Evolutionary conservation across 2,797 vertebrate species (phyloP).

Genomic region (Anguilla megastoma): DNA sequence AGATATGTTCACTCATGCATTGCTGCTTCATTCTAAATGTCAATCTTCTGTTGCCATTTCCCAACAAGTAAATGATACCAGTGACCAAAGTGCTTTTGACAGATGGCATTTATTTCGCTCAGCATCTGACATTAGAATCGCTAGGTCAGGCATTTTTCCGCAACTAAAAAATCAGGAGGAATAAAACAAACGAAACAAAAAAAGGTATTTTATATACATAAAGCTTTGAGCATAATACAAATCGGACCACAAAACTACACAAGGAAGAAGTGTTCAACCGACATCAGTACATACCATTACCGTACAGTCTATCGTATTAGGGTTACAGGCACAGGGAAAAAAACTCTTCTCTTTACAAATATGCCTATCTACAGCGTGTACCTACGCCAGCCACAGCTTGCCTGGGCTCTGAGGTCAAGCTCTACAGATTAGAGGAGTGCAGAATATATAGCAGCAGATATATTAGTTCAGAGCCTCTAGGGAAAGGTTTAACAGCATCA

Average conservation of each 20-base stretch:
- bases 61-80: background rate
- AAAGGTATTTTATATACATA: conserved; percentile 56
- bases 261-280: conserved; percentile 30
- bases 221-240: conserved; percentile 48
- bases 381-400: conserved; percentile 61
- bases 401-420: conserved; percentile 34
- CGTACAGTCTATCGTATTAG: conserved; percentile 60
- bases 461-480: conserved; percentile 70
- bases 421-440: conserved; percentile 28
- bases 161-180: conserved; percentile 53
- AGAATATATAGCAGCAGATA: conserved; percentile 72
- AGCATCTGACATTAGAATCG: conserved; percentile 72
- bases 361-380: conserved; percentile 74
- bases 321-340: conserved; percentile 73
- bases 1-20: background rate
- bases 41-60: background rate
- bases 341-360: conserved; percentile 69
- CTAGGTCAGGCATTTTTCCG: conserved; percentile 58
- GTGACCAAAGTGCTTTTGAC: conserved; percentile 62
- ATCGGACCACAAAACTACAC: conserved; percentile 42
- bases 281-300: conserved; percentile 59
- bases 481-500: conserved; percentile 56
- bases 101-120: conserved; percentile 73
- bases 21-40: background rate
- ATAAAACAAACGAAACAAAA: conserved; percentile 37